Percentiles rank a stretch among this genome's conserved stretches.
phyloP scores from a whole-genome alignment of 2,113 vertebrate genomes.

The Myanophis thanlyinensis region DNA sequence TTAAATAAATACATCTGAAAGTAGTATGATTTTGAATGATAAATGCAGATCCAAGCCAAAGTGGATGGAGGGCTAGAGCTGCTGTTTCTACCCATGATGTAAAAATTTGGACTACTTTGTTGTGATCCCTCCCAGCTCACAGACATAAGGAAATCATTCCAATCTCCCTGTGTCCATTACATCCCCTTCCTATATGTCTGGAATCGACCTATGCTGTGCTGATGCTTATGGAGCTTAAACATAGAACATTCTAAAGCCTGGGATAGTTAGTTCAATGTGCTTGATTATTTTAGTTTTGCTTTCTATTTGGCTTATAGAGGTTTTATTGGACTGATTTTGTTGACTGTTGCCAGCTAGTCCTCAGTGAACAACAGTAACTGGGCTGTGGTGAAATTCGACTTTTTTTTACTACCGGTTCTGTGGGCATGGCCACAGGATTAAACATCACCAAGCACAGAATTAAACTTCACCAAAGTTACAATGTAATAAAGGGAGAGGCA shows the following conservation, averaged over 20 bases:
- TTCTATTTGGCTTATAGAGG: background rate
- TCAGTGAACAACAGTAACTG: background rate
- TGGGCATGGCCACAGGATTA: no score
- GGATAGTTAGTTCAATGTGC: background rate
- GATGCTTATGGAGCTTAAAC: background rate
- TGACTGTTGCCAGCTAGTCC: background rate
- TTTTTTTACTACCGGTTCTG: no score
- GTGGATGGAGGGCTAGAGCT: background rate
- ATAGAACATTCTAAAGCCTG: background rate
- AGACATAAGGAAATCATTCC: background rate
- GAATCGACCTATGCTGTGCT: background rate
- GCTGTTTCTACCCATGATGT: background rate
- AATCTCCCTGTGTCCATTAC: background rate
- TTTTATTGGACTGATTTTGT: background rate
- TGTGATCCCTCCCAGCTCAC: background rate
- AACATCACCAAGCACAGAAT: no score
- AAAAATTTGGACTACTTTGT: background rate
- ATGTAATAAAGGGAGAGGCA: no score
- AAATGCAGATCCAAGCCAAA: background rate
- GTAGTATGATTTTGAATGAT: background rate
- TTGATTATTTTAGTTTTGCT: background rate
- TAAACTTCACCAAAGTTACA: no score
- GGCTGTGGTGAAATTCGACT: no score
- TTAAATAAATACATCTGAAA: background rate
- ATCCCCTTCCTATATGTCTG: background rate